Evolutionary conservation across 2,888 invertebrate species (phyloP), one percentile per base, ranked within the genome.

Genomic region (Cyclophora punctaria): DNA sequence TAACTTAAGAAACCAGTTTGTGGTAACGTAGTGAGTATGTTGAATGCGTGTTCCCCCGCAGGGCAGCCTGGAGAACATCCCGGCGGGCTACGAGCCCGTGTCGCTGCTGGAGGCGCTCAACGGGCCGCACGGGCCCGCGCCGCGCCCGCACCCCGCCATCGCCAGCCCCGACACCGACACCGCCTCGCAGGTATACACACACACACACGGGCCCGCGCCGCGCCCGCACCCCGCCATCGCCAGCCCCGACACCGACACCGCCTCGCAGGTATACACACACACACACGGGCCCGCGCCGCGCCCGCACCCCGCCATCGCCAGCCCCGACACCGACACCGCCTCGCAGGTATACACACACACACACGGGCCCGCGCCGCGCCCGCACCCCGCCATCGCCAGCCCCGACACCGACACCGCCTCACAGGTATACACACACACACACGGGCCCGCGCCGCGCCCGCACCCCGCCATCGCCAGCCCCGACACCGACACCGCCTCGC

Each of bases 21-120:
- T 20, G 20, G 20, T 20, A 20, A 20, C 1, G 20, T 20, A 20
- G 20, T 20, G 2, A 20, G 20, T 20, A 20, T 20, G 20, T 20
- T 20, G 20, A 20, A 20, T 20, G 20, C 20, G 20, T 20, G 20
- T 20, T 20, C 20, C 20, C 20, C 20, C 40, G 3, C 73, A 93
- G 93, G 92, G 91, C 57, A 92, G 91, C 68, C 92, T 92, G 75
- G 95, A 96, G 74, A 94, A 95, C 74, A 95, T 98, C 68, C 98
- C 98, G 6, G 91, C 94, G 0, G 98, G 98, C 0, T 98, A 97
- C 81, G 96, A 98, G 86, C 94, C 97, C 35, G 96, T 98, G 48
- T 96, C 98, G 0, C 90, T 98, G 48, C 95, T 98, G 62, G 98
- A 98, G 87, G 98, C 98, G 3, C 89, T 98, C 49, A 98, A 98